A percentile compares a stretch with the other conserved stretches of the same genome.
phyloP scores from a whole-genome alignment of 2,888 invertebrate species.

The Sericinus montela region DNA sequence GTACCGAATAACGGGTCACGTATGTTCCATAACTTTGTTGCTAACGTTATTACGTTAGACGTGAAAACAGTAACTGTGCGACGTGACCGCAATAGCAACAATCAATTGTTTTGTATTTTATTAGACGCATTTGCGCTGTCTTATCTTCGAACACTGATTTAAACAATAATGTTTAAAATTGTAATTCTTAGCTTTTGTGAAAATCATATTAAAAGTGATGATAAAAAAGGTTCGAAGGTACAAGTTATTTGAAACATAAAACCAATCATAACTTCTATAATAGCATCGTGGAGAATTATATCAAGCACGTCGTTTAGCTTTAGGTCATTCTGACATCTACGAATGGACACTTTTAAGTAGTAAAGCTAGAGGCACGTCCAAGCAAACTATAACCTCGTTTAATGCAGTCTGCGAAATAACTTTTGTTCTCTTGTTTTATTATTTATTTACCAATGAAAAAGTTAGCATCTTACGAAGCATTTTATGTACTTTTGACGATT shows the following conservation, averaged over 20 bases:
- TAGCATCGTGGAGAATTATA: slow-evolving; percentile 20
- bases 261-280: not conserved
- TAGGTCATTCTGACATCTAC: slow-evolving; percentile 34
- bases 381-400: slow-evolving; percentile 23
- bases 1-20: slow-evolving; percentile 61
- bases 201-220: too few relatives aligned
- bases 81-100: slow-evolving; percentile 76
- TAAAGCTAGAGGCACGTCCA: slow-evolving; percentile 31
- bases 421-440: slow-evolving; percentile 23
- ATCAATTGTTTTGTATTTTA: slow-evolving; percentile 73
- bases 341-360: slow-evolving; percentile 34
- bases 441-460: slow-evolving; percentile 16
- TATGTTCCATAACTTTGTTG: slow-evolving; percentile 70
- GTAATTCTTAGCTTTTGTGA: not conserved
- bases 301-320: slow-evolving; percentile 31
- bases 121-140: slow-evolving; percentile 43
- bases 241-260: too few relatives aligned
- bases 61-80: slow-evolving; percentile 75
- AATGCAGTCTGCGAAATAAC: slow-evolving; percentile 25
- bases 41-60: slow-evolving; percentile 75
- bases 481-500: slow-evolving; percentile 12
- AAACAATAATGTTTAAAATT: slow-evolving; percentile 25
- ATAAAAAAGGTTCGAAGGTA: too few relatives aligned
- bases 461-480: slow-evolving; percentile 18
- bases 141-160: slow-evolving; percentile 47